Base-by-base conservation (phyloP, 2,888 invertebrate species). In the Hemithea aestivaria region DNA sequence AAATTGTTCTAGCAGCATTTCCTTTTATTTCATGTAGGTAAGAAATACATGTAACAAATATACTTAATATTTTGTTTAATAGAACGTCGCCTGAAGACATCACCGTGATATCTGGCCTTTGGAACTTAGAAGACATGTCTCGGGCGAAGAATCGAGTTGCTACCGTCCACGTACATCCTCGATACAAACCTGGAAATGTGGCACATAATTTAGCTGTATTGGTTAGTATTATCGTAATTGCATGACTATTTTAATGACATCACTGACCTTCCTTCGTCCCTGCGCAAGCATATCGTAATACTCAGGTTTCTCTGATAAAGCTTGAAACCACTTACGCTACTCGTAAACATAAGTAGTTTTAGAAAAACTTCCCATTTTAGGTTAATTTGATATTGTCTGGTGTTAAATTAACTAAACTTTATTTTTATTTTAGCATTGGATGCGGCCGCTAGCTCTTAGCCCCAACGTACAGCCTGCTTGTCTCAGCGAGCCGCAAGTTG, bases 381-480 rank as follows among this genome's bases (percentile, higher is more conserved):
- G n/a, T n/a, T n/a, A n/a, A n/a, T n/a, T n/a, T n/a, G n/a, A n/a
- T n/a, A n/a, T n/a, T n/a, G n/a, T n/a, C n/a, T n/a, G n/a, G n/a
- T n/a, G n/a, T n/a, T n/a, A n/a, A n/a, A n/a, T n/a, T n/a, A n/a
- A n/a, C n/a, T n/a, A 12, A 27, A 11, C 7, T 16, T 1, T 25
- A 6, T 6, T 28, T 5, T 12, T 27, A 12, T 60, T 54, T 29
- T 49, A 87, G 85, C 58, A 79, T 40, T 85, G 85, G 85, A 73
- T 64, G 44, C 66, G 60, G 1, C 77, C 85, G 1, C 42, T 87
- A 7, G 56, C 47, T 27, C 45, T 84, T 20, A 67, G 65, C 25
- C 33, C 46, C 0, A 71, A 62, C 24, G 63, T 83, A 1, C 77
- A 75, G 27, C 83, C 85, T 4, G 79, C 72, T 0, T 87, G 85